Percentiles rank a stretch among this genome's conserved stretches.
These are phyloP conservation scores for Natator depressus DNA, from an alignment of 2,113 vertebrate species.

Conservation along the genomic window DNA sequence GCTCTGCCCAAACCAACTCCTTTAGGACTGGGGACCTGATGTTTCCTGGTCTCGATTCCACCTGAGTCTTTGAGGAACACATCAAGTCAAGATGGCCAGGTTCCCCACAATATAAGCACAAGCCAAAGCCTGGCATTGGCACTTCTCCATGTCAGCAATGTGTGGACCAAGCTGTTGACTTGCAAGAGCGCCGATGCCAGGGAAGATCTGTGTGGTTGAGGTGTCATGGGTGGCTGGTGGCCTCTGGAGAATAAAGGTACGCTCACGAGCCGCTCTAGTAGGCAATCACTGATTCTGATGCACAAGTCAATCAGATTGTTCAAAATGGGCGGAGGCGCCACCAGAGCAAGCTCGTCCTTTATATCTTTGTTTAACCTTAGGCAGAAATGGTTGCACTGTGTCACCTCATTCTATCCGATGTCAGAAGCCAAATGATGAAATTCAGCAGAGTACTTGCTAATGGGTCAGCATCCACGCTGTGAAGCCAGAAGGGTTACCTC, in stretches of 20 bases:
- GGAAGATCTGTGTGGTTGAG: not conserved
- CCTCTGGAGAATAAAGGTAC: not conserved
- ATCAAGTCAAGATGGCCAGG: too few relatives aligned
- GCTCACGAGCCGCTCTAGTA: not conserved
- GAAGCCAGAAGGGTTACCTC: not conserved
- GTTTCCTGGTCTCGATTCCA: too few relatives aligned
- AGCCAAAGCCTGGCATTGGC: too few relatives aligned
- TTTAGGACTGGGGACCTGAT: too few relatives aligned
- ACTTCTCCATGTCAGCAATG: too few relatives aligned
- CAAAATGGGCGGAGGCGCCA: not conserved
- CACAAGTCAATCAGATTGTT: not conserved
- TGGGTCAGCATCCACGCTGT: not conserved
- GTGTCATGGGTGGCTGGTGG: not conserved
- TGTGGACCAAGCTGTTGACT: not conserved
- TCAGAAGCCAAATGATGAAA: not conserved
- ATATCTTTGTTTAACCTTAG: not conserved
- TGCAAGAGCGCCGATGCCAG: not conserved
- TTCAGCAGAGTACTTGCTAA: not conserved
- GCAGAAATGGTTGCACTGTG: not conserved
- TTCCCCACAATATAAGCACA: too few relatives aligned
- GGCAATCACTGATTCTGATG: not conserved
- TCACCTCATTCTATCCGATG: not conserved
- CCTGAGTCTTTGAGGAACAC: too few relatives aligned
- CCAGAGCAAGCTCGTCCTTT: not conserved
- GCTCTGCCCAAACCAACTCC: too few relatives aligned